phyloP scores from a whole-genome alignment of 2,888 invertebrate species.

The Melanchra persicariae region DNA sequence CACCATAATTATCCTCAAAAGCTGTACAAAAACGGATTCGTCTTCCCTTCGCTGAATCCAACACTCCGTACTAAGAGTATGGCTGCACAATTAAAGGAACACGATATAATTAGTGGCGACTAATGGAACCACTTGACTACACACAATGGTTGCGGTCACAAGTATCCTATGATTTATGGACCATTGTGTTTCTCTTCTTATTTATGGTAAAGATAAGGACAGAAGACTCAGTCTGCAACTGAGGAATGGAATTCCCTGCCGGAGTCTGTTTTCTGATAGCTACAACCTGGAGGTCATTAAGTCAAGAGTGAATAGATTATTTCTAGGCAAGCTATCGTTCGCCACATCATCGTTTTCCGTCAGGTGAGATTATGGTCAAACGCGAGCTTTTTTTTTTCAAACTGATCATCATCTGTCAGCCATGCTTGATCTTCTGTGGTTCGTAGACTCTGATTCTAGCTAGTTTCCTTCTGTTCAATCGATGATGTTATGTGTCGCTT shows the following conservation, averaged over 20 bases:
- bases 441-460: too few species aligned
- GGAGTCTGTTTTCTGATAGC: too few species aligned
- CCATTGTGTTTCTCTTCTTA: constrained; percentile 59
- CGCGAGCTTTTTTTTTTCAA: too few species aligned
- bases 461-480: too few species aligned
- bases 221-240: constrained; percentile 29
- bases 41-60: constrained; percentile 12
- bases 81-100: constrained; percentile 51
- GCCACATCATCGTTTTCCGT: too few species aligned
- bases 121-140: constrained; percentile 44
- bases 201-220: constrained; percentile 5
- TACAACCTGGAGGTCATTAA: too few species aligned
- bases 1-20: constrained; percentile 8
- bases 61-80: constrained; percentile 37
- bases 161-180: constrained; percentile 62
- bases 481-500: too few species aligned
- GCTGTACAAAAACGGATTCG: constrained; percentile 22
- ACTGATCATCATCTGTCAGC: too few species aligned
- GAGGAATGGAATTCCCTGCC: not conserved
- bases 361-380: too few species aligned
- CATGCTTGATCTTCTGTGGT: too few species aligned
- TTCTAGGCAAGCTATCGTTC: too few species aligned
- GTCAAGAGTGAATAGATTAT: too few species aligned
- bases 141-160: constrained; percentile 55
- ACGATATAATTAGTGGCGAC: constrained; percentile 56